Conservation (phyloP, 2,797 vertebrate genomes). For the Diglossa cyanea region DNA sequence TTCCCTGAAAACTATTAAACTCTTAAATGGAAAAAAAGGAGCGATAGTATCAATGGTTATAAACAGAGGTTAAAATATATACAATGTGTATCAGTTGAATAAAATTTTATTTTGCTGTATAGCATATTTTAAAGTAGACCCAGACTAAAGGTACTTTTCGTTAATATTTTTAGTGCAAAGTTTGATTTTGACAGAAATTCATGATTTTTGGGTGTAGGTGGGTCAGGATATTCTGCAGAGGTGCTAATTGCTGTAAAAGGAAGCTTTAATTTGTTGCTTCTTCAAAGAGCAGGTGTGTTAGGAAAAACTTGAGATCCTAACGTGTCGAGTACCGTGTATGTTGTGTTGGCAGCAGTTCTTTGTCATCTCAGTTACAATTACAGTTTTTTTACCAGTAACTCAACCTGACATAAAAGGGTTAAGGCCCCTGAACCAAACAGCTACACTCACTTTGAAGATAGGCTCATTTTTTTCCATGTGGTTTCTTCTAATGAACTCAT, state of each 20-base stretch:
- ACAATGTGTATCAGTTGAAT: neutral
- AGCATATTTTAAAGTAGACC: neutral
- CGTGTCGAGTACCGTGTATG: rapidly evolving
- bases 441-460: neutral
- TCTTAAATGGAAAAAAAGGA: neutral
- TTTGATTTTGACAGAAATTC: neutral
- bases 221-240: neutral
- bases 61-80: neutral
- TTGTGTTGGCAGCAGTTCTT: neutral
- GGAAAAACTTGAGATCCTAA: neutral
- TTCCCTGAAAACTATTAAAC: neutral
- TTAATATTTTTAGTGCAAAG: neutral
- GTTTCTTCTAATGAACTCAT: neutral
- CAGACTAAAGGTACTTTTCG: neutral
- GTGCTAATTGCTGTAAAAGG: neutral
- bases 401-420: neutral
- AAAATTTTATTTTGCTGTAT: neutral
- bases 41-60: neutral
- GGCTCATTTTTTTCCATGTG: neutral
- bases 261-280: neutral
- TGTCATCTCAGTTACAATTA: neutral
- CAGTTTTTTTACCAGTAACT: neutral
- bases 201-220: neutral
- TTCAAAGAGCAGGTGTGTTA: neutral
- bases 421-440: neutral